These are phyloP conservation scores for Mastigias papua DNA, from an alignment of 30 jellyfish, hydroid and myxozoan species.

Conservation along the genomic window DNA sequence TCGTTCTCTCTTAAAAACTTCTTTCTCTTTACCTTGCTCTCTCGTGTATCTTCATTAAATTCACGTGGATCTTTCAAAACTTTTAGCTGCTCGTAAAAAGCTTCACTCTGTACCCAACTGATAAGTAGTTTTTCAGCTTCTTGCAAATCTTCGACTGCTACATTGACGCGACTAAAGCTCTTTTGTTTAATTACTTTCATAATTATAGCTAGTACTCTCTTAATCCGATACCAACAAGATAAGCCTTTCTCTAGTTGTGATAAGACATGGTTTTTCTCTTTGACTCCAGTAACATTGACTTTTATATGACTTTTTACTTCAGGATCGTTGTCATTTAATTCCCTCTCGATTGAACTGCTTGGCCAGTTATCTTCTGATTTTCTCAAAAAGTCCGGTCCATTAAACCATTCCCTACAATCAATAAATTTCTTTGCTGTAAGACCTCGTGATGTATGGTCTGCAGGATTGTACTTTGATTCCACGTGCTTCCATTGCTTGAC, in stretches of 20 bases:
- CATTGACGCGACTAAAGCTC: neutral
- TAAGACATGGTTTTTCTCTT: slow-evolving; percentile 24
- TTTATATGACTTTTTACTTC: slow-evolving; percentile 29
- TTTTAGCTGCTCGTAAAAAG: slow-evolving; percentile 12
- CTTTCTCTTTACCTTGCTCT: neutral
- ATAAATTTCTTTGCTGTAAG: slow-evolving; percentile 20
- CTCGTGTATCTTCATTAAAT: neutral
- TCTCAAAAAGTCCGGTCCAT: slow-evolving; percentile 23
- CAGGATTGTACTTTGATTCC: slow-evolving; percentile 23
- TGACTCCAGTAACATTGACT: neutral
- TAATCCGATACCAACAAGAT: slow-evolving; percentile 24
- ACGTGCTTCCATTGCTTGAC: slow-evolving; percentile 13
- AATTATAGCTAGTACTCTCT: slow-evolving; percentile 21
- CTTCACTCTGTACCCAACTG: slow-evolving; percentile 38
- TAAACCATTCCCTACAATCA: slow-evolving; percentile 22
- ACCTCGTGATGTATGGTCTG: slow-evolving; percentile 40
- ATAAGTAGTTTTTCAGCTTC: slow-evolving; percentile 38
- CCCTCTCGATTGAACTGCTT: neutral
- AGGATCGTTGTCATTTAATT: slow-evolving; percentile 23
- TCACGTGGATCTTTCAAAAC: slow-evolving; percentile 13
- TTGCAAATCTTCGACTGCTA: slow-evolving; percentile 41
- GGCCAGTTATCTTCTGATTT: slow-evolving; percentile 14
- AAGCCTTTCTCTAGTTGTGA: slow-evolving; percentile 1
- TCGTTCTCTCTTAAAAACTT: neutral
- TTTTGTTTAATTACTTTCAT: slow-evolving; percentile 1